Evolutionary conservation across 2,113 vertebrate genomes (phyloP).

Genomic region (Noctilio leporinus): DNA sequence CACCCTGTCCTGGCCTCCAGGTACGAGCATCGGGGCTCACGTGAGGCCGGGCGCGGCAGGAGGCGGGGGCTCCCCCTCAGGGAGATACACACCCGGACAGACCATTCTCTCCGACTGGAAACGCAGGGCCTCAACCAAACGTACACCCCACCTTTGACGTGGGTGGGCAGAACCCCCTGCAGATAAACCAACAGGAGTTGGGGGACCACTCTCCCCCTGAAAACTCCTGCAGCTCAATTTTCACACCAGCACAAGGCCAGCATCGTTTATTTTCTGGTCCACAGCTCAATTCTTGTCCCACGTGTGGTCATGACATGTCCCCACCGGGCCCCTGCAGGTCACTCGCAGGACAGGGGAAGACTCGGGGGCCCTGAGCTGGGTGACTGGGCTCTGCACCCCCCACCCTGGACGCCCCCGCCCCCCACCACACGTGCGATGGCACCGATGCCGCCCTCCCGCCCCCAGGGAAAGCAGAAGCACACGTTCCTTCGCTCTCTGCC

Average conservation of each 20-base stretch:
- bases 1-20: rapidly evolving
- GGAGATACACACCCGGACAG: neutral
- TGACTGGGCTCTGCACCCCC: neutral
- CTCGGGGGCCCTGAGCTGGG: rapidly evolving
- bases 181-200: neutral
- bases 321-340: neutral
- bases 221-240: neutral
- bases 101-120: neutral
- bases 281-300: neutral
- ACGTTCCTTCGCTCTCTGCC: neutral
- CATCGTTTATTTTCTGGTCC: neutral
- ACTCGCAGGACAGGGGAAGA: neutral
- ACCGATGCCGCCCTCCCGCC: neutral
- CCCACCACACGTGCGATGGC: rapidly evolving
- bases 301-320: neutral
- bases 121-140: neutral
- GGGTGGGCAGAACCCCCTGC: rapidly evolving
- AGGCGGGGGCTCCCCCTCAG: neutral
- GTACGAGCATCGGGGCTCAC: neutral
- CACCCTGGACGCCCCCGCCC: too few relatives aligned
- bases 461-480: neutral
- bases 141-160: neutral
- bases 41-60: too few relatives aligned
- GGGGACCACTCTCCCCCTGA: neutral
- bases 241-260: neutral